Evolutionary conservation across 2,888 invertebrate genomes (phyloP).

Genomic region (Limnephilus rhombicus): DNA sequence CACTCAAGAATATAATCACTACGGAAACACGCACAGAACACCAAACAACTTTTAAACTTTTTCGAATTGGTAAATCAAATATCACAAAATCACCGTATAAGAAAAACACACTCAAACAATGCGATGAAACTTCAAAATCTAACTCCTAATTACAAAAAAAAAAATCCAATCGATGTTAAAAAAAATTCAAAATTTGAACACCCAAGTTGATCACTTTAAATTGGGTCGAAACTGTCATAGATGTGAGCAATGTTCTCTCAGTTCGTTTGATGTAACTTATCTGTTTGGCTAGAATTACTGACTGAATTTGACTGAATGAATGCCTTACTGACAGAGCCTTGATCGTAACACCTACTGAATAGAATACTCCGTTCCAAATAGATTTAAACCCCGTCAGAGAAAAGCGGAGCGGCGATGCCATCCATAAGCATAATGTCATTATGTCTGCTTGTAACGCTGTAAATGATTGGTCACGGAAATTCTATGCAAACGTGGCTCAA

Average conservation of each 20-base stretch:
- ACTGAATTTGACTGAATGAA: neutral
- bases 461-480: too few relatives aligned
- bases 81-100: neutral
- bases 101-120: neutral
- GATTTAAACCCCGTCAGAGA: neutral
- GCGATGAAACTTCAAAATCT: neutral
- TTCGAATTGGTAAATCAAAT: neutral
- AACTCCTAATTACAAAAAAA: neutral
- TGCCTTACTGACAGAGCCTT: neutral
- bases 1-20: neutral
- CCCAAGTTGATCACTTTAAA: neutral
- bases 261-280: neutral
- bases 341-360: neutral
- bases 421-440: too few relatives aligned
- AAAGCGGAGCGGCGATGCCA: too few relatives aligned
- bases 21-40: neutral
- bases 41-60: neutral
- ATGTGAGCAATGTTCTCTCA: neutral
- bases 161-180: too few relatives aligned
- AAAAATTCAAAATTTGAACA: too few relatives aligned
- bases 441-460: too few relatives aligned
- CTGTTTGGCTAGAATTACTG: neutral
- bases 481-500: too few relatives aligned
- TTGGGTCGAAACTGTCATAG: neutral
- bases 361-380: neutral